These are phyloP conservation scores for Acanthopleura granulata DNA, from an alignment of 2,888 invertebrate genomes.

Conservation along the genomic window DNA sequence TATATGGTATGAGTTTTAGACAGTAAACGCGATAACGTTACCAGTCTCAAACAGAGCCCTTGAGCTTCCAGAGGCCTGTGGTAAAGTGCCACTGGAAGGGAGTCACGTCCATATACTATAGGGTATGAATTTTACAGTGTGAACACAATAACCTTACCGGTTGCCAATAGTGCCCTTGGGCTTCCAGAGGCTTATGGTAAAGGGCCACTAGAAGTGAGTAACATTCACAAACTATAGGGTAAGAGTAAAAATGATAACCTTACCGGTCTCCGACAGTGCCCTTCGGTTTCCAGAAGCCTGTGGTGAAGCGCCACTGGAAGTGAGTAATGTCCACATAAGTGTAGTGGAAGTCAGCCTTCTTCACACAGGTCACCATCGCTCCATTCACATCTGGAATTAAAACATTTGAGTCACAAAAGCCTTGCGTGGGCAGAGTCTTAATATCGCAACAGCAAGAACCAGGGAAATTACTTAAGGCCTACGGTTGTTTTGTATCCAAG, in stretches of 20 bases:
- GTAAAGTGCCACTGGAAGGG: slow-evolving; percentile 54
- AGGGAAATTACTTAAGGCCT: no score
- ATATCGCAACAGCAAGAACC: no score
- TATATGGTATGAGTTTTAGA: no score
- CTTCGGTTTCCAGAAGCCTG: slow-evolving; percentile 59
- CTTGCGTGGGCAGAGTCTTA: no score
- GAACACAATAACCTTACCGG: slow-evolving; percentile 43
- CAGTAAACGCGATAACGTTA: slow-evolving; percentile 28
- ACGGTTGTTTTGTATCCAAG: no score
- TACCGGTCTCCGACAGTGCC: slow-evolving; percentile 64
- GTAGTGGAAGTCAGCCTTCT: slow-evolving; percentile 58
- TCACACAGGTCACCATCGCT: slow-evolving; percentile 57
- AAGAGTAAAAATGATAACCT: slow-evolving; percentile 34
- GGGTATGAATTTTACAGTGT: no score
- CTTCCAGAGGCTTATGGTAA: slow-evolving; percentile 54
- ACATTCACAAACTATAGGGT: slow-evolving; percentile 63
- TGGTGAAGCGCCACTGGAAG: slow-evolving; percentile 52
- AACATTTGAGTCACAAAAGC: no score
- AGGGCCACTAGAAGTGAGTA: slow-evolving; percentile 57
- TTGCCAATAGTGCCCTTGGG: slow-evolving; percentile 61
- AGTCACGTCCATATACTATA: slow-evolving; percentile 49
- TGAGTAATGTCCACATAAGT: slow-evolving; percentile 61
- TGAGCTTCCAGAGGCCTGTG: slow-evolving; percentile 59
- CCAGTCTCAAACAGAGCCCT: slow-evolving; percentile 62
- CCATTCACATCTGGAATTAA: slow-evolving; percentile 54